Conservation (phyloP, 2,888 invertebrate species). For the Icerya purchasi region DNA sequence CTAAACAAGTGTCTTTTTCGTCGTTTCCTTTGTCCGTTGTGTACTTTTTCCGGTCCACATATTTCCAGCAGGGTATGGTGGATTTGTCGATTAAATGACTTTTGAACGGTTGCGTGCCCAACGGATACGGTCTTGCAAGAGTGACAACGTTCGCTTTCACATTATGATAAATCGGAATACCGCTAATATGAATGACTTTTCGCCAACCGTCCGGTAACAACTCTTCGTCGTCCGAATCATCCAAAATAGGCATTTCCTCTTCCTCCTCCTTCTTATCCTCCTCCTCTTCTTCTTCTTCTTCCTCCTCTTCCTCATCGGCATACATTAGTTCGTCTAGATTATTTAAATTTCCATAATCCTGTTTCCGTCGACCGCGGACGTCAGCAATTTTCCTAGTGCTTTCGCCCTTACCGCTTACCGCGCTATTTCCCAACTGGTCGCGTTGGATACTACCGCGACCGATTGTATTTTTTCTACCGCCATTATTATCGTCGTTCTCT, state of each 20-base stretch:
- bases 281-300: neutral
- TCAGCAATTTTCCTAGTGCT: too few species aligned
- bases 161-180: slow-evolving; percentile 89
- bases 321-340: neutral
- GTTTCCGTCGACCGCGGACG: too few species aligned
- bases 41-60: slow-evolving; percentile 25
- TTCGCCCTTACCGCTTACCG: too few species aligned
- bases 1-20: neutral
- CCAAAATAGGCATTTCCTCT: too few species aligned
- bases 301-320: neutral
- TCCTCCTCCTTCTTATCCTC: neutral
- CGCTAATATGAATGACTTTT: slow-evolving; percentile 80
- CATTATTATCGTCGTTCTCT: neutral
- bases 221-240: neutral
- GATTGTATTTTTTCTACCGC: too few species aligned
- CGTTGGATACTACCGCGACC: too few species aligned
- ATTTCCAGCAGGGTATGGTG: slow-evolving; percentile 82
- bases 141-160: slow-evolving; percentile 72
- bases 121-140: slow-evolving; percentile 78
- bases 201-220: slow-evolving; percentile 40
- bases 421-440: too few species aligned
- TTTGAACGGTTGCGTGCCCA: slow-evolving; percentile 78
- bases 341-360: too few species aligned
- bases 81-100: slow-evolving; percentile 85
- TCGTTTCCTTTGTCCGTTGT: neutral